phyloP scores from a whole-genome alignment of 2,797 vertebrate species.

The Hemibagrus guttatus region DNA sequence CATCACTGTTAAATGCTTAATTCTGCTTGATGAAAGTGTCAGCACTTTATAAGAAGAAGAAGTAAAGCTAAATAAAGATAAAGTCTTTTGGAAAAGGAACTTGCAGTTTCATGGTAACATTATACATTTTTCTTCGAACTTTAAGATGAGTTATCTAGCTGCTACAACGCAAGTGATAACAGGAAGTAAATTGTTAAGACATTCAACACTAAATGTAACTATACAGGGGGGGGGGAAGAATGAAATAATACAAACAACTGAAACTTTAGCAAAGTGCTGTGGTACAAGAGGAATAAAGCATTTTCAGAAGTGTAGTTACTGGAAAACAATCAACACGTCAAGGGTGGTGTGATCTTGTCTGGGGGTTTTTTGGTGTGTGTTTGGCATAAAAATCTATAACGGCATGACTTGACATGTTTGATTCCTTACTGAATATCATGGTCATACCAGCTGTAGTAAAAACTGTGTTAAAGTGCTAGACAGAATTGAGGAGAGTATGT shows the following conservation, averaged over 20 bases:
- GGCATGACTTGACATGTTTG: neutral
- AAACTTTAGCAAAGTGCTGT: neutral
- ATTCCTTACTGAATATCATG: neutral
- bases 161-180: neutral
- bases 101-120: neutral
- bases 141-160: neutral
- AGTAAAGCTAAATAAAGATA: neutral
- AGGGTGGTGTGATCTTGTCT: neutral
- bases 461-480: neutral
- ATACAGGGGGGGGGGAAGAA: accelerated
- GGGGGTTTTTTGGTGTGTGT: too few relatives aligned
- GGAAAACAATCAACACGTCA: neutral
- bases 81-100: neutral
- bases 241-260: neutral
- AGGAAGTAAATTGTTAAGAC: neutral
- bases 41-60: neutral
- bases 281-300: neutral
- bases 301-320: neutral
- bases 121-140: neutral
- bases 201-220: neutral
- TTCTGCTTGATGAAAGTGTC: neutral
- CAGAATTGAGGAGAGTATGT: neutral
- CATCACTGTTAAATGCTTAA: neutral
- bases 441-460: neutral
- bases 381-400: neutral